Conservation (phyloP, 2,797 vertebrate genomes). For the Takifugu rubripes region DNA sequence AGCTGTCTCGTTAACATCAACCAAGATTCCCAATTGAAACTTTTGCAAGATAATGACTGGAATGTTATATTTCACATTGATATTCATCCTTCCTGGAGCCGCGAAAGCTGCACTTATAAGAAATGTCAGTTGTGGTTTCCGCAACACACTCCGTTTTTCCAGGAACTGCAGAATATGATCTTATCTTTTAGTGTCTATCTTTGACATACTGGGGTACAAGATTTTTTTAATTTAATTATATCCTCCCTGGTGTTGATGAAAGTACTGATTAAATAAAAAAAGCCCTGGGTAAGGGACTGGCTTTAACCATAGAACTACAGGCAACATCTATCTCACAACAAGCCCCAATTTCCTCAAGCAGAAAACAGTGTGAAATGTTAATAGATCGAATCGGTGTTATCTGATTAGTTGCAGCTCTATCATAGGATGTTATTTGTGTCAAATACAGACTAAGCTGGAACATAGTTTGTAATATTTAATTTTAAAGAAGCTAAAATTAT, state of each 20-base stretch:
- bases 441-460: neutral
- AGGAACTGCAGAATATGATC: slow-evolving; percentile 52
- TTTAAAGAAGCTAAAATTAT: slow-evolving; percentile 11
- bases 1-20: no score
- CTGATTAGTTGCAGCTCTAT: neutral
- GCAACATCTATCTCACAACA: slow-evolving; percentile 6
- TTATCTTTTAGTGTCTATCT: slow-evolving; percentile 37
- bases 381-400: slow-evolving; percentile 5
- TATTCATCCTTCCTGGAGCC: neutral
- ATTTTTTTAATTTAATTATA: slow-evolving; percentile 40
- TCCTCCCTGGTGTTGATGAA: slow-evolving; percentile 46
- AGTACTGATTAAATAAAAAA: slow-evolving; percentile 13
- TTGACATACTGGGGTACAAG: slow-evolving; percentile 17
- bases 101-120: neutral
- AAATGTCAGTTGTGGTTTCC: neutral
- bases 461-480: slow-evolving; percentile 11
- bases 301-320: neutral
- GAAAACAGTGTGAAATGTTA: neutral
- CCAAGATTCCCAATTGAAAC: neutral
- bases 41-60: neutral
- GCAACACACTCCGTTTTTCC: slow-evolving; percentile 1
- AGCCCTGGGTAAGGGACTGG: slow-evolving; percentile 11
- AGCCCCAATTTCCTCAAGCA: neutral
- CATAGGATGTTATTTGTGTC: neutral
- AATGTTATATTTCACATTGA: neutral